A percentile compares a stretch with the other conserved stretches of the same genome.
These are phyloP conservation scores for Tenebrio molitor DNA, from an alignment of 1,140 invertebrate genomes.

Conservation along the genomic window DNA sequence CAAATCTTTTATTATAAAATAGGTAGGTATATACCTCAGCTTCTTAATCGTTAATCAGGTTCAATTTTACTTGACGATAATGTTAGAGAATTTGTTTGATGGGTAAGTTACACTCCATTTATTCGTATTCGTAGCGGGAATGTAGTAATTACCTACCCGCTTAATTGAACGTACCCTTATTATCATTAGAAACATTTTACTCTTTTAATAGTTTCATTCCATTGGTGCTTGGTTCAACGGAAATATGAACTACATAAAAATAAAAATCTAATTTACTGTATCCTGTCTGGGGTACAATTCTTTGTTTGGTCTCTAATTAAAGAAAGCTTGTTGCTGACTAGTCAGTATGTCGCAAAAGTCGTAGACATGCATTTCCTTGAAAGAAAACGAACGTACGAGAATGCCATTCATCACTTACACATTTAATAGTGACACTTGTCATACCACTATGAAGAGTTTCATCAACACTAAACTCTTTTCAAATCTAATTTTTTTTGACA, in stretches of 20 bases:
- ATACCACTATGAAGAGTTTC: too few species aligned
- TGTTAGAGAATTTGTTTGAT: too few species aligned
- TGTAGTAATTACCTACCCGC: background rate
- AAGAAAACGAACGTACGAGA: background rate
- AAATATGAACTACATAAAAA: background rate
- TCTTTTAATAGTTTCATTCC: background rate
- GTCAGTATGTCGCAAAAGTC: background rate
- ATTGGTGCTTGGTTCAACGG: background rate
- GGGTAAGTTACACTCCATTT: too few species aligned
- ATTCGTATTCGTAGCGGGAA: too few species aligned
- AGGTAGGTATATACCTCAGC: too few species aligned
- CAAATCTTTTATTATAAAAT: too few species aligned
- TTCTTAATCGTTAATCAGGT: too few species aligned
- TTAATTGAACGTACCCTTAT: conserved; percentile 8
- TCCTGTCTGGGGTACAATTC: background rate
- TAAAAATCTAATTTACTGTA: background rate
- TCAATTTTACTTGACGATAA: too few species aligned
- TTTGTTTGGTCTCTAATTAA: background rate
- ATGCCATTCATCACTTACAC: too few species aligned
- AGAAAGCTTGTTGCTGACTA: background rate
- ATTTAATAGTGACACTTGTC: too few species aligned
- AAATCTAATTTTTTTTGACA: too few species aligned
- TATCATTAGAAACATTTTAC: background rate
- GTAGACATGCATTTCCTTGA: background rate
- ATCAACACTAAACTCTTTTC: too few species aligned